Evolutionary conservation across 1,140 invertebrate species (phyloP).

Genomic region (Nasonia vitripennis): DNA sequence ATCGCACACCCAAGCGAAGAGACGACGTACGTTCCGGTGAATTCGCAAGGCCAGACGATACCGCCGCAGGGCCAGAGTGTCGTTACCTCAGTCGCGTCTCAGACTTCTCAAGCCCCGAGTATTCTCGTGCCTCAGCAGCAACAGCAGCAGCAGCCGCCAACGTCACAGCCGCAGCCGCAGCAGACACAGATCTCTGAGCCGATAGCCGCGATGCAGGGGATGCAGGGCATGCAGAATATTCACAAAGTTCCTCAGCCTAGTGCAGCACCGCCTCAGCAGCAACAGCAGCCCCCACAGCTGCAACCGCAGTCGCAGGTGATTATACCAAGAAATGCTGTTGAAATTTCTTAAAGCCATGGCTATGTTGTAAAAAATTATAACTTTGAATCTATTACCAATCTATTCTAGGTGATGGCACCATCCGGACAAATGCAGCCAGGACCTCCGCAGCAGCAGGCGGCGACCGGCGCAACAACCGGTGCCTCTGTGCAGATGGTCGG

Average conservation of each 20-base stretch:
- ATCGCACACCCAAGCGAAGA: conserved; percentile 41
- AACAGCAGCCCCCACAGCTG: conserved; percentile 54
- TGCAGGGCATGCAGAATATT: conserved; percentile 69
- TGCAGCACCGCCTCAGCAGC: conserved; percentile 53
- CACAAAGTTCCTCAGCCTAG: conserved; percentile 71
- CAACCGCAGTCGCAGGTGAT: conserved; percentile 43
- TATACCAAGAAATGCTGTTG: not conserved
- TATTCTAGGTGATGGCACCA: conserved; percentile 59
- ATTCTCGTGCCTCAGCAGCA: conserved; percentile 53
- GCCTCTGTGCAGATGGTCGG: conserved; percentile 66
- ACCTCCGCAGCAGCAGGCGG: conserved; percentile 58
- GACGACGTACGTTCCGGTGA: conserved; percentile 33
- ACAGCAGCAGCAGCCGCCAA: conserved; percentile 54
- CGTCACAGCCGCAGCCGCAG: conserved; percentile 55
- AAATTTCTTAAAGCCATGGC: not conserved
- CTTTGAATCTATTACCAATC: not conserved
- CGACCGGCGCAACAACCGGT: conserved; percentile 49
- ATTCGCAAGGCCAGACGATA: conserved; percentile 40
- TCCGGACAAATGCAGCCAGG: conserved; percentile 55
- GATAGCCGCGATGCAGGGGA: conserved; percentile 65
- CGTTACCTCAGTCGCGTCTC: conserved; percentile 20
- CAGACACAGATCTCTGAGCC: conserved; percentile 66
- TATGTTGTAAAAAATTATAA: not conserved
- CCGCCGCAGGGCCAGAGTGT: conserved; percentile 55
- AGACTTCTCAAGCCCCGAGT: conserved; percentile 42